Evolutionary conservation across 2,888 invertebrate genomes (phyloP).

Genomic region (Ligdia adustata): DNA sequence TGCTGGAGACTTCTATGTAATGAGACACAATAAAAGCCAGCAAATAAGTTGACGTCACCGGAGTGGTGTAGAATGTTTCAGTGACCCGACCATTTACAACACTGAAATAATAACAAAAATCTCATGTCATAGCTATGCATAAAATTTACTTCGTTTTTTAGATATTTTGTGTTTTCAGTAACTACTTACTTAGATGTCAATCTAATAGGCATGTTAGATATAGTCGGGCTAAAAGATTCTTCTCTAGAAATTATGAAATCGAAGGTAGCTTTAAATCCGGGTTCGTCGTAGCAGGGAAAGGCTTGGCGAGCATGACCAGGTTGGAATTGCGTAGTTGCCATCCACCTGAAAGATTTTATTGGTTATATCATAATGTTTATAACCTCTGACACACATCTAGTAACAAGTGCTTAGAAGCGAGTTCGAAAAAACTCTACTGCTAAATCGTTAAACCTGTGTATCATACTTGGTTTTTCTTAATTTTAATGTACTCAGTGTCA

Average conservation of each 20-base stretch:
- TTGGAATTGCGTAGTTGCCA: slow-evolving; percentile 92
- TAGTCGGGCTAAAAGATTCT: slow-evolving; percentile 69
- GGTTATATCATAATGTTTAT: too few relatives aligned
- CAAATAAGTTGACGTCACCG: slow-evolving; percentile 91
- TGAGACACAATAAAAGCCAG: slow-evolving; percentile 94
- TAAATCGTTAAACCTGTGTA: too few relatives aligned
- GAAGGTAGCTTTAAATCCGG: slow-evolving; percentile 91
- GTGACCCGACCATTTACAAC: slow-evolving; percentile 48
- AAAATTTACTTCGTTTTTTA: background rate
- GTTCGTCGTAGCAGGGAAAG: slow-evolving; percentile 95
- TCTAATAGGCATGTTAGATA: slow-evolving; percentile 88
- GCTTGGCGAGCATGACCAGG: slow-evolving; percentile 91
- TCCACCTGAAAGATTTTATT: slow-evolving; percentile 85
- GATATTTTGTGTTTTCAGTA: background rate
- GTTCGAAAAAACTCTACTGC: too few relatives aligned
- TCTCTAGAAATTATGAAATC: slow-evolving; percentile 86
- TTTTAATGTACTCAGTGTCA: too few relatives aligned
- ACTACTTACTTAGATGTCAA: slow-evolving; percentile 46
- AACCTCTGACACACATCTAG: too few relatives aligned
- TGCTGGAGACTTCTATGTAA: slow-evolving; percentile 66
- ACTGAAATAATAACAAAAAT: slow-evolving; percentile 39
- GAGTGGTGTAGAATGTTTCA: slow-evolving; percentile 82
- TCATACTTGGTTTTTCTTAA: too few relatives aligned
- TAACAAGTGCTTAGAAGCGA: too few relatives aligned
- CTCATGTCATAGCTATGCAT: background rate